Conservation (phyloP, 2,113 vertebrate species). For the Cyrtonyx montezumae region DNA sequence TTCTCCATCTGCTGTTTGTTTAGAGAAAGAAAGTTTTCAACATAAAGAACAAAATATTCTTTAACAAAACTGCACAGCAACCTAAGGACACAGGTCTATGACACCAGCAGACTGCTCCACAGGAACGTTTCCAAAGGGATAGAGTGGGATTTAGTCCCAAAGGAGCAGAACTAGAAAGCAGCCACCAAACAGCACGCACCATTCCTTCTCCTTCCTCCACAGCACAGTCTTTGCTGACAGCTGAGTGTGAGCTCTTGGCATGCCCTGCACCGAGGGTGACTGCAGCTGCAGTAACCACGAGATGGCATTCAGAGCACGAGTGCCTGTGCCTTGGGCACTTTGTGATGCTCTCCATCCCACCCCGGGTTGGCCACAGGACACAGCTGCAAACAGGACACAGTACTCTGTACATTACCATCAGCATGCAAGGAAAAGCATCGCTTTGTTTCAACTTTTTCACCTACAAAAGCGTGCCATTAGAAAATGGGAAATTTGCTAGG, state of each 20-base stretch:
- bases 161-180: not conserved
- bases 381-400: not conserved
- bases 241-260: accelerated
- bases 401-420: accelerated
- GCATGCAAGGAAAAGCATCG: accelerated
- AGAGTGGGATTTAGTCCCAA: not conserved
- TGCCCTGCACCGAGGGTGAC: accelerated
- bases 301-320: not conserved
- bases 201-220: not conserved
- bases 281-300: accelerated
- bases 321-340: not conserved
- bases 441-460: not conserved
- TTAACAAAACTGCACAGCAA: not conserved
- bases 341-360: accelerated
- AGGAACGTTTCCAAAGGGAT: not conserved
- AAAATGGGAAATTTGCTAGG: not conserved
- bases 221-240: accelerated
- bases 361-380: not conserved
- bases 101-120: not conserved
- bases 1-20: not conserved
- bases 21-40: not conserved
- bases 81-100: not conserved
- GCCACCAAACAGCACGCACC: accelerated
- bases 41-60: not conserved
- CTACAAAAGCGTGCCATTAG: not conserved